A percentile compares a stretch with the other conserved stretches of the same genome.
These are phyloP conservation scores for Lathronympha strigana DNA, from an alignment of 2,888 invertebrate genomes.

Conservation along the genomic window DNA sequence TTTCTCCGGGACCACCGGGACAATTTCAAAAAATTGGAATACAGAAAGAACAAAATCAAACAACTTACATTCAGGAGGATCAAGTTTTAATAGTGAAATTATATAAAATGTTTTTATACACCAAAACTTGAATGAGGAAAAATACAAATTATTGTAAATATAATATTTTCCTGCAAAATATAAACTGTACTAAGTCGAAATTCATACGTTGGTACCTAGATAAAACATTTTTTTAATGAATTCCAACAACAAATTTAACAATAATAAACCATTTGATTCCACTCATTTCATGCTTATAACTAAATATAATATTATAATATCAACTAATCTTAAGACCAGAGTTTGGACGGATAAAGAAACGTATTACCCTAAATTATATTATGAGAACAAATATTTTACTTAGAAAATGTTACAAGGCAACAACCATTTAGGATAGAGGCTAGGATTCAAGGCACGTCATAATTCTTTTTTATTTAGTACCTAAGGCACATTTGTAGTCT, in stretches of 20 bases:
- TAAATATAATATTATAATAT: conserved; percentile 47
- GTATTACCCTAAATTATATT: conserved; percentile 41
- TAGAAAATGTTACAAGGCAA: conserved; percentile 16
- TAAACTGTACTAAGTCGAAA: conserved; percentile 35
- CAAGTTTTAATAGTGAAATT: conserved; percentile 40
- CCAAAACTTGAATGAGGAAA: conserved; percentile 24
- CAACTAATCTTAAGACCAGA: conserved; percentile 63
- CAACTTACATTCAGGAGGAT: conserved; percentile 27
- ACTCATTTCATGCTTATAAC: conserved; percentile 47
- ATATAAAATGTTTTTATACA: conserved; percentile 35
- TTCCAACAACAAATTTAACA: conserved; percentile 45
- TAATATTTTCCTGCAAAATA: conserved; percentile 27
- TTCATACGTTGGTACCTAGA: conserved; percentile 11
- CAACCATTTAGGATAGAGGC: conserved; percentile 26
- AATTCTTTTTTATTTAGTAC: conserved; percentile 30
- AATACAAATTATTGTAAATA: conserved; percentile 22
- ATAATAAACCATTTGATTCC: conserved; percentile 48
- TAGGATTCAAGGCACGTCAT: conserved; percentile 42
- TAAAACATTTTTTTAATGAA: conserved; percentile 29
- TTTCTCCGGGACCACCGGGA: no score
- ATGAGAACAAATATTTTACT: conserved; percentile 21
- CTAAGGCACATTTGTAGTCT: conserved; percentile 42
- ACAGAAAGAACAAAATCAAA: conserved; percentile 3
- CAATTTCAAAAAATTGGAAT: no score
- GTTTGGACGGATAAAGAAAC: conserved; percentile 68